Evolutionary conservation across 37 sponge, comb jelly and placozoan species (phyloP), one percentile per base, ranked within the genome.

Genomic region (Halisarca cf. caerulea): DNA sequence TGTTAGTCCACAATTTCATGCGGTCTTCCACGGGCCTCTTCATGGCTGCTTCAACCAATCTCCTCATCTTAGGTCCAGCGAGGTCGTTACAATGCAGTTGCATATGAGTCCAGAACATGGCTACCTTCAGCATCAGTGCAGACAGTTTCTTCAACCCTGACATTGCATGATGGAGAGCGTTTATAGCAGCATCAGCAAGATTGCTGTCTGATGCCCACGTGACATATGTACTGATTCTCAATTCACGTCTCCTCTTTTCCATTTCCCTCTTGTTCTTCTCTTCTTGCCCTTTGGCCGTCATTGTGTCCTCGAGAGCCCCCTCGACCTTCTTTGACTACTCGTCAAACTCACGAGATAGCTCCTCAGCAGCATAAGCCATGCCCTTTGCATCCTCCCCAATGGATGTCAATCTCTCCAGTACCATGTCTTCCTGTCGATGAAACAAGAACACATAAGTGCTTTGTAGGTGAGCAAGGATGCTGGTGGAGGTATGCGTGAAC

Each of bases 31-130:
- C 70, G 8, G 80, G 59, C 59, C 1, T 47, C 28, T 42, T 47
- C 59, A 80, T 55, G 17, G 45, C 59, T 0, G 47, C 39, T 61
- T 79, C 68, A 59, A 86, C 39, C 69, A 42, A 6, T 27, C 34
- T 70, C 75, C 21, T 25, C 69, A 87, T 53, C 0, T 51, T 27
- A 20, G 37, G 45, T 9, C 73, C 32, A 20, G 72, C 82, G 0
- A 87, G 40, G 17, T 32, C 23, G n/a, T 81, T 23, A 28, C 87
- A 87, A 39, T 87, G 82, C 45, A 33, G 23, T 30, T 87, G 55
- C 87, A 87, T 7, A 57, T 68, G 71, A 3, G 9, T 69, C 87
- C 87, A 87, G 74, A 87, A 87, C 2, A 15, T 0, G 24, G 82
- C 81, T 62, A 74, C 82, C 25, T 72, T 21, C 59, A 80, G 66